Percentiles rank a stretch among this genome's conserved stretches.
Conservation (phyloP, 2,113 vertebrate species). For the Carassius auratus region DNA sequence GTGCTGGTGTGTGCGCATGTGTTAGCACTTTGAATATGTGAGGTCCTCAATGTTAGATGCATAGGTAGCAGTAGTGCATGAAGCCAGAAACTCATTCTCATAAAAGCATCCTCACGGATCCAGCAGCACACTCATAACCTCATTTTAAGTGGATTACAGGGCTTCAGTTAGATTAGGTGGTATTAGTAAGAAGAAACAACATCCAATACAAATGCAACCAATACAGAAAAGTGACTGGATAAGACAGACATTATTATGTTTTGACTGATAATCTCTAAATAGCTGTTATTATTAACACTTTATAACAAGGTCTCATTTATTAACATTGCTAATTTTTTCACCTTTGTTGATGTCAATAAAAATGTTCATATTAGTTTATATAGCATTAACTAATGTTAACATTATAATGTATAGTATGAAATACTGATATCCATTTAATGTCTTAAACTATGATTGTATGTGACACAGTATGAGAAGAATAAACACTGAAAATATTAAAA, state of each 20-base stretch:
- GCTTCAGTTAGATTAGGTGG: slow-evolving; percentile 34
- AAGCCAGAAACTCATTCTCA: slow-evolving; percentile 20
- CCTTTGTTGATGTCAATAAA: background rate
- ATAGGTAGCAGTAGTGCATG: background rate
- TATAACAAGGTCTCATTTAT: background rate
- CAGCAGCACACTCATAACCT: slow-evolving; percentile 7
- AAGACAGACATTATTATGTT: background rate
- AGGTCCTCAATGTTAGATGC: background rate
- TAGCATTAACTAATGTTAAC: background rate
- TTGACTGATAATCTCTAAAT: background rate
- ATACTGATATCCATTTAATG: background rate
- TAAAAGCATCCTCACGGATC: slow-evolving; percentile 8
- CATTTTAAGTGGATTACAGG: slow-evolving; percentile 32
- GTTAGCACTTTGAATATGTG: background rate
- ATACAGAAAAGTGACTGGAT: background rate
- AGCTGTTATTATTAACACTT: no score
- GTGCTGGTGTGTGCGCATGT: background rate
- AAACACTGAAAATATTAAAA: background rate
- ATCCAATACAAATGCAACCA: background rate
- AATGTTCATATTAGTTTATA: background rate
- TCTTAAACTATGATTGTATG: no score
- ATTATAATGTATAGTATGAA: background rate
- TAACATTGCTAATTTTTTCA: no score
- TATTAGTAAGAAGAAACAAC: slow-evolving; percentile 13
- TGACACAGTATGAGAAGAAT: no score